These are phyloP conservation scores for Pammene aurita DNA, from an alignment of 2,888 invertebrate species.

Conservation along the genomic window DNA sequence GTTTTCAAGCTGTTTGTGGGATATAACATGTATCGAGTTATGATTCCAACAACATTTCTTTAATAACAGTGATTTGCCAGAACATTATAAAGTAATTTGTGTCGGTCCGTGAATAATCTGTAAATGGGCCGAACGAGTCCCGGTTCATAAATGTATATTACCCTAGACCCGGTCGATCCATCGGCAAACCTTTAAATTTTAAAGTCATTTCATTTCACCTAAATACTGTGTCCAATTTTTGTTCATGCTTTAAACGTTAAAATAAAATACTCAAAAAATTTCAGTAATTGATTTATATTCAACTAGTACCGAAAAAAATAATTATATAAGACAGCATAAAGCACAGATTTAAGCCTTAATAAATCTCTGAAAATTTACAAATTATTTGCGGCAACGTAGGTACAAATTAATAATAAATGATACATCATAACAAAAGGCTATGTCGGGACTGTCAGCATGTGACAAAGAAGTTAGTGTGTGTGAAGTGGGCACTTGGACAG, in stretches of 20 bases:
- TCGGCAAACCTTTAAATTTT: slow-evolving; percentile 1
- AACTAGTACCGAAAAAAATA: no score
- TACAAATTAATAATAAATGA: no score
- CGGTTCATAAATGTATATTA: slow-evolving; percentile 56
- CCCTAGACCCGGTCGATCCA: not conserved
- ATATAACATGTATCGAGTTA: not conserved
- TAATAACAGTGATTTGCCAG: slow-evolving; percentile 51
- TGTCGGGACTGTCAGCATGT: not conserved
- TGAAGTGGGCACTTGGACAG: slow-evolving; percentile 52
- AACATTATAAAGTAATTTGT: slow-evolving; percentile 69
- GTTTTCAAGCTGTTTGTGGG: no score
- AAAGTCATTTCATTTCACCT: not conserved
- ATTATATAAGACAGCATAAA: no score
- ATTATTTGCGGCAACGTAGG: no score
- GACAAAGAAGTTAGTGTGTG: slow-evolving; percentile 31
- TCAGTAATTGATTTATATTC: no score
- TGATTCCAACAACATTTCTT: slow-evolving; percentile 27
- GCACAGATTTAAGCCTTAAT: no score
- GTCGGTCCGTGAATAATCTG: slow-evolving; percentile 60
- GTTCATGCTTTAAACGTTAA: no score
- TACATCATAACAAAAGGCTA: no score
- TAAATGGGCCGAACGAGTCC: slow-evolving; percentile 58
- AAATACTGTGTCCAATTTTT: not conserved
- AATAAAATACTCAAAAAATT: no score
- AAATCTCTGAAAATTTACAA: no score